Base-by-base conservation (phyloP, 2,113 vertebrate genomes). In the Nestor notabilis region DNA sequence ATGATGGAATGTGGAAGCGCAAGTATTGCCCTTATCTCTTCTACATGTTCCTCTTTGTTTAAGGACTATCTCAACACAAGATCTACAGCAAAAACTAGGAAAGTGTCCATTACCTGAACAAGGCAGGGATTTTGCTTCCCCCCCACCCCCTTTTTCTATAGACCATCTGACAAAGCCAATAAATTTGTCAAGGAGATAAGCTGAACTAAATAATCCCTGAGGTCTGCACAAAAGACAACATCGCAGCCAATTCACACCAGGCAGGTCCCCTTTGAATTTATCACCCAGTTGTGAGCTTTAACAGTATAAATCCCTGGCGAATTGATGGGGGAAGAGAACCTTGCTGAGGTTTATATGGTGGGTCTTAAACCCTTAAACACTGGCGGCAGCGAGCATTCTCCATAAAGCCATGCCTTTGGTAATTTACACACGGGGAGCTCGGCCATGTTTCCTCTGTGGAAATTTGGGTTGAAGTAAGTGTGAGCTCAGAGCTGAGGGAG, bases 341-440 rank as follows among this genome's bases (percentile, higher is more conserved):
- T 65, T 74, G 55, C 83, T 83, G 81, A 92, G 86, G 71, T 95
- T 95, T 95, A 90, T 83, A 27, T 0, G 3, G 35, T 63, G 84
- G 33, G 39, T 89, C 82, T 96, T 94, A 96, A 96, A 96, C 92
- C 31, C 84, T 89, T 93, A 92, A 91, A 87, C 0, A 3, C 65
- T 20, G 55, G 55, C 0, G 5, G 37, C 88, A 84, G 60, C 0
- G 0, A 0, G 2, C 0, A 0, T 20, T 61, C 43, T 19, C 43
- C 24, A 18, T 77, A 86, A 94, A 83, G 53, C 61, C 2, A 9
- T 41, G 72, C 41, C 35, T 35, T 70, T 10, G 46, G 76, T 85
- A 56, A 91, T 95, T 93, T 82, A 91, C 63, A 66, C 41, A 2
- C 1, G 2, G 31, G 53, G 47, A 93, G 20, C 37, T 69, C 1